Conservation (phyloP, 2,113 vertebrate species). For the Limanda limanda region DNA sequence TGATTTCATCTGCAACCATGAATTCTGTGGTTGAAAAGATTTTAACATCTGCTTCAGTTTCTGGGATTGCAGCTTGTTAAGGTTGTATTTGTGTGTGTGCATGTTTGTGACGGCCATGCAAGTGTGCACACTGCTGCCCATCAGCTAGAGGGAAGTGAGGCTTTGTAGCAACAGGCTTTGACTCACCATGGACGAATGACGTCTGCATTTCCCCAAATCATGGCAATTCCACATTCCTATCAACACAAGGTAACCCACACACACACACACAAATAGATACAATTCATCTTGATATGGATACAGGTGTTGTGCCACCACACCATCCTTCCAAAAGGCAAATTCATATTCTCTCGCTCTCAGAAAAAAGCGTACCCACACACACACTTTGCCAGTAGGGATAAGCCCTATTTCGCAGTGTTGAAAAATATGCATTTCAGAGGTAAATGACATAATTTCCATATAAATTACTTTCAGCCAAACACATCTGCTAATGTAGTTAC, state of each 20-base stretch:
- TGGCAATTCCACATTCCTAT: slow-evolving; percentile 48
- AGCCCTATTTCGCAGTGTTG: slow-evolving; percentile 78
- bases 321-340: slow-evolving; percentile 33
- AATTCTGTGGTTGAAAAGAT: background rate
- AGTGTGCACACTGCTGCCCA: slow-evolving; percentile 4
- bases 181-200: slow-evolving; percentile 46
- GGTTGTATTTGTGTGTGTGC: background rate
- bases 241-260: slow-evolving; percentile 14
- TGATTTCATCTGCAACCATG: slow-evolving; percentile 16
- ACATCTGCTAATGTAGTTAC: slow-evolving; percentile 82
- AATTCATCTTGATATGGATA: slow-evolving; percentile 12
- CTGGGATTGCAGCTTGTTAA: background rate
- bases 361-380: background rate
- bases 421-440: slow-evolving; percentile 84
- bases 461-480: slow-evolving; percentile 85
- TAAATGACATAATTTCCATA: slow-evolving; percentile 88
- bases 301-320: slow-evolving; percentile 45
- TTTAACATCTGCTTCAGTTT: slow-evolving; percentile 6
- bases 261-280: background rate
- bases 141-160: slow-evolving; percentile 44
- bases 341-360: slow-evolving; percentile 7
- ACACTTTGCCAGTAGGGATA: slow-evolving; percentile 68
- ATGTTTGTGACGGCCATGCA: background rate
- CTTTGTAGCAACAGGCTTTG: slow-evolving; percentile 20
- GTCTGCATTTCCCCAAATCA: slow-evolving; percentile 53